Base-by-base conservation (phyloP, 2,888 invertebrate species). In the Rhyacophila evoluta region DNA sequence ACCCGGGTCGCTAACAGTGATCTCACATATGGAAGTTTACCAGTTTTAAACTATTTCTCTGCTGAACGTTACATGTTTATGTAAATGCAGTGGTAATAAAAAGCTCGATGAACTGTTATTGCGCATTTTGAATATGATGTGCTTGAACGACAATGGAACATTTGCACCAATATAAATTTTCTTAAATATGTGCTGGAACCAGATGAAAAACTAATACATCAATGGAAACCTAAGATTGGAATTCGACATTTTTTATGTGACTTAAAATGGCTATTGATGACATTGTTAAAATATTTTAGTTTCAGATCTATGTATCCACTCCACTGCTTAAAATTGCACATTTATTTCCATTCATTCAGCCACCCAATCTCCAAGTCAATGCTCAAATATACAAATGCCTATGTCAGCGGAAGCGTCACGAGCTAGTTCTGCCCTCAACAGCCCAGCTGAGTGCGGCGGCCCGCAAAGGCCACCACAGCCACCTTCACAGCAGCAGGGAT, bases 401-500 rank as follows among this genome's bases (percentile, higher is more conserved):
- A 88, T 89, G 88, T 89, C 90, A 1, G 89, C 89, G 28, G 90
- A 90, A 82, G 89, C 87, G 3, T 89, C 89, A 2, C 86, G 89
- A 19, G 89, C 90, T 4, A 86, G 87, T 81, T 89, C 89, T 5
- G 89, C 88, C 0, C 87, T 90, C 38, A 89, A 88, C 84, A 88
- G 88, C 77, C 90, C 90, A 33, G 89, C 89, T 19, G 81, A 81
- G 55, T 81, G 81, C 55, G 79, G 81, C 29, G 78, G 78, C 81
- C 88, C 88, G 83, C 87, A 87, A 85, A 39, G 72, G 11, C 73
- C 78, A 10, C 41, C 72, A 0, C 37, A 74, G 25, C 69, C 67
- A 0, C 72, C 73, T 6, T 70, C 75, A 1, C 28, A 75, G 12
- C 67, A 71, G 11, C 68, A 74, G 1, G n/a, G 29, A 5, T n/a